Evolutionary conservation across 2,113 vertebrate genomes (phyloP), one percentile per base, ranked within the genome.

Genomic region (Aspidoscelis tigris): DNA sequence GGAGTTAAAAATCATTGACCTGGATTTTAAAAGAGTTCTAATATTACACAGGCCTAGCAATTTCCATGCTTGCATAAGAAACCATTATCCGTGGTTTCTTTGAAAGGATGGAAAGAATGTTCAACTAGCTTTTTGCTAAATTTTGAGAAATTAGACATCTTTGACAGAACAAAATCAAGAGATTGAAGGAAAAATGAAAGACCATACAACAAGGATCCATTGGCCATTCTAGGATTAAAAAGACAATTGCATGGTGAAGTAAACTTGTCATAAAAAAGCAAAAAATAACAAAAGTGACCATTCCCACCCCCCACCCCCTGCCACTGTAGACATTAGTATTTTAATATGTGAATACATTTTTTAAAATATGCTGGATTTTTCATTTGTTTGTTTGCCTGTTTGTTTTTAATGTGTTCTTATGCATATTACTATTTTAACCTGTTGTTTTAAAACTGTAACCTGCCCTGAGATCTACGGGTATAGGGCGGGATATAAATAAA

Each of bases 131-230:
- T 47, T 71, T 44, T 26, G 24, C 55, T 84, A 58, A 39, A 75
- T 39, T 78, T 73, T 70, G 20, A 76, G 65, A 88, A 86, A 81
- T 21, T 11, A 86, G 70, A 24, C 64, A 61, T 78, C 82, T 21
- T 87, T 80, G 66, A 6, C 64, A 61, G 85, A 75, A 81, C 72
- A 43, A 41, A 50, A 71, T 76, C 74, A 83, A 5, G 21, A n/a
- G 43, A 65, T 0, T 0, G n/a, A 84, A 39, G 72, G 53, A 9
- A 85, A 53, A 33, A 20, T 78, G 26, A 86, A 74, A 86, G 53
- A 83, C 61, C 64, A 33, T 80, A 66, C 65, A 80, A 68, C 33
- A 0, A 1, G 71, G 82, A 78, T 68, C 90, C 80, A 72, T 74
- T 4, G 78, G 24, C 69, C 47, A 18, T 18, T 65, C 16, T 10